These are phyloP conservation scores for Lasioglossum leucozonium DNA, from an alignment of 2,888 invertebrate species.

Conservation along the genomic window DNA sequence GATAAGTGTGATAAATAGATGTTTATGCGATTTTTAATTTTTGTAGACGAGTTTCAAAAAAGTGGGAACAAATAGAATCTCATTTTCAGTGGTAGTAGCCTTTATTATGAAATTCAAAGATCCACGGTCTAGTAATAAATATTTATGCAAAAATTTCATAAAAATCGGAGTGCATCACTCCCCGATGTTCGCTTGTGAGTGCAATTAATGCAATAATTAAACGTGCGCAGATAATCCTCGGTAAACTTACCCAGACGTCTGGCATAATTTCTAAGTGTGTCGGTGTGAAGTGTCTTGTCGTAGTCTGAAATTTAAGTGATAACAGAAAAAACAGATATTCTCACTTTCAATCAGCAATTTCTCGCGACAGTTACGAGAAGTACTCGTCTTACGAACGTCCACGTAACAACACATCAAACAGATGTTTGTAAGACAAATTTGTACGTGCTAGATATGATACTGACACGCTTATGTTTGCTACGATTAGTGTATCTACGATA, in stretches of 20 bases:
- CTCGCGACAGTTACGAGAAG: background rate
- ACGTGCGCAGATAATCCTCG: too few species aligned
- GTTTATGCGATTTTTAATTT: too few species aligned
- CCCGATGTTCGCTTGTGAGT: background rate
- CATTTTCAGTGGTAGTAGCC: too few species aligned
- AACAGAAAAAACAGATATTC: background rate
- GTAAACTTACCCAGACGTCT: too few species aligned
- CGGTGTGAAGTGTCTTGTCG: background rate
- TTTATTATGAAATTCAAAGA: too few species aligned
- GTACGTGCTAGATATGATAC: constrained; percentile 40
- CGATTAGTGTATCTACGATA: constrained; percentile 67
- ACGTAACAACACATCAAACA: constrained; percentile 29
- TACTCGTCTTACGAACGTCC: background rate
- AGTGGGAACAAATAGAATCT: too few species aligned
- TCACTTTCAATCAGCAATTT: background rate
- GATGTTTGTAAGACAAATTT: constrained; percentile 55
- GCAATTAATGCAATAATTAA: background rate
- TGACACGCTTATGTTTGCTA: constrained; percentile 45
- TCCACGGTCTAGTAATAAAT: too few species aligned
- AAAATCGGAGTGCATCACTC: too few species aligned
- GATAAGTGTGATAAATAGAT: too few species aligned
- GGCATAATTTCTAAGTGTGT: background rate
- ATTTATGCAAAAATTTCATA: too few species aligned
- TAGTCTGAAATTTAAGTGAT: background rate
- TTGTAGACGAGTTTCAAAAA: too few species aligned